A percentile compares a stretch with the other conserved stretches of the same genome.
Evolutionary conservation across 2,888 invertebrate species (phyloP).

Genomic region (Crossocerus cetratus): DNA sequence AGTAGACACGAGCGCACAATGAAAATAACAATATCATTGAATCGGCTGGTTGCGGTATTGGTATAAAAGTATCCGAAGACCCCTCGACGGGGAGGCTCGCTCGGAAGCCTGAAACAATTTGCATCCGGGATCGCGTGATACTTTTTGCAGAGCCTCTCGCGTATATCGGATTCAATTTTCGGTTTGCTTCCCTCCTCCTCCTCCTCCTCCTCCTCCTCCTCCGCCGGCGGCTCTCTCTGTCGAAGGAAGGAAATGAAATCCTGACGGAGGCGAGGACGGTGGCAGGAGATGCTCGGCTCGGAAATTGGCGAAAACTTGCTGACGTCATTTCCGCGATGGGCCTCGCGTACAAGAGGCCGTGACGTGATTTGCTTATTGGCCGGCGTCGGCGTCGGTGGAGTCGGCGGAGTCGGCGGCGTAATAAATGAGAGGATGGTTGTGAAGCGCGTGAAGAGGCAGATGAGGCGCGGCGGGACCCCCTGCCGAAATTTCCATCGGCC

Average conservation of each 20-base stretch:
- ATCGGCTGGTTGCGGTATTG: not conserved
- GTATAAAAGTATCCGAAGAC: not conserved
- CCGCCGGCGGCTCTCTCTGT: slow-evolving; percentile 1
- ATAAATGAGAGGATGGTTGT: slow-evolving; percentile 43
- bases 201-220: not conserved
- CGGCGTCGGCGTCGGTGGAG: no score
- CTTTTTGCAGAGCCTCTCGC: not conserved
- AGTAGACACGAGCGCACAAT: not conserved
- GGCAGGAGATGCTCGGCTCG: slow-evolving; percentile 9
- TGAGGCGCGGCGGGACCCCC: slow-evolving; percentile 33
- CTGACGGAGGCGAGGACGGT: not conserved
- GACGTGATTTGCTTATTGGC: slow-evolving; percentile 62
- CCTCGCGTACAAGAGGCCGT: slow-evolving; percentile 47
- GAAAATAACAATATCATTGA: not conserved
- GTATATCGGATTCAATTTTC: slow-evolving; percentile 6
- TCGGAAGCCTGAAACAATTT: slow-evolving; percentile 1
- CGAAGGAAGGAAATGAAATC: slow-evolving; percentile 42
- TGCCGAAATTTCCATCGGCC: slow-evolving; percentile 29
- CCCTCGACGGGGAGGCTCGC: not conserved
- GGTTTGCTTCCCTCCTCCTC: not conserved
- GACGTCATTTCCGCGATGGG: slow-evolving; percentile 56
- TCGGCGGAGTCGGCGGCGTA: slow-evolving; percentile 24
- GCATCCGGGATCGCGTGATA: not conserved
- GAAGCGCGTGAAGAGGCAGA: slow-evolving; percentile 41
- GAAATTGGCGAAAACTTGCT: slow-evolving; percentile 43